Conservation (phyloP, 2,797 vertebrate species). For the Champsocephalus esox region DNA sequence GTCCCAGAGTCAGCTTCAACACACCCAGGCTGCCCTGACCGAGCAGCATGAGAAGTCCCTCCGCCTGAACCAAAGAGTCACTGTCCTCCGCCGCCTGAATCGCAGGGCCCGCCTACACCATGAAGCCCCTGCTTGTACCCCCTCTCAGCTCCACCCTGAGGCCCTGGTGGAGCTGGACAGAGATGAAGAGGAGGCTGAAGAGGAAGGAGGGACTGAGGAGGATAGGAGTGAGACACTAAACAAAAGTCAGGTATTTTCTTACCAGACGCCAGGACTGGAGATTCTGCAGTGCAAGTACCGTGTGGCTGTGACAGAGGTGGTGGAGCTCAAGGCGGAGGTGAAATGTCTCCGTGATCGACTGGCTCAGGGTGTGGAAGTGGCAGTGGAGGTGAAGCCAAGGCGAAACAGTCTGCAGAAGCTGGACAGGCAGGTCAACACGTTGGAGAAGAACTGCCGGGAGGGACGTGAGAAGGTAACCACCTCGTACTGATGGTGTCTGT, state of each 20-base stretch:
- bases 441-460: conserved; percentile 90
- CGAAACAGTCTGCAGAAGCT: conserved; percentile 85
- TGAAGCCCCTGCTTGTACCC: conserved; percentile 60
- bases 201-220: conserved; percentile 72
- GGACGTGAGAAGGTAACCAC: conserved; percentile 86
- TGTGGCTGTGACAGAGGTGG: conserved; percentile 94
- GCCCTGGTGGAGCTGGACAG: conserved; percentile 73
- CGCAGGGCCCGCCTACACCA: conserved; percentile 66
- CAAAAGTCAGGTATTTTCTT: conserved; percentile 61
- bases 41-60: conserved; percentile 92
- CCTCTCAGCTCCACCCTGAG: conserved; percentile 27
- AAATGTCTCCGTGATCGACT: conserved; percentile 91
- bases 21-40: conserved; percentile 92
- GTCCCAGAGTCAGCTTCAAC: conserved; percentile 92
- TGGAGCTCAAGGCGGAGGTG: conserved; percentile 94
- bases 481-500: neutral
- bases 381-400: conserved; percentile 82
- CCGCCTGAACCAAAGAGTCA: conserved; percentile 89
- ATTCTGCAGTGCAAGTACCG: conserved; percentile 96
- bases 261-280: conserved; percentile 91
- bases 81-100: conserved; percentile 85
- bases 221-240: conserved; percentile 40
- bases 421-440: conserved; percentile 85
- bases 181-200: conserved; percentile 69
- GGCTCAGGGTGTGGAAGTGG: conserved; percentile 85